Base-by-base conservation (phyloP, 2,113 vertebrate genomes). In the Caretta caretta region DNA sequence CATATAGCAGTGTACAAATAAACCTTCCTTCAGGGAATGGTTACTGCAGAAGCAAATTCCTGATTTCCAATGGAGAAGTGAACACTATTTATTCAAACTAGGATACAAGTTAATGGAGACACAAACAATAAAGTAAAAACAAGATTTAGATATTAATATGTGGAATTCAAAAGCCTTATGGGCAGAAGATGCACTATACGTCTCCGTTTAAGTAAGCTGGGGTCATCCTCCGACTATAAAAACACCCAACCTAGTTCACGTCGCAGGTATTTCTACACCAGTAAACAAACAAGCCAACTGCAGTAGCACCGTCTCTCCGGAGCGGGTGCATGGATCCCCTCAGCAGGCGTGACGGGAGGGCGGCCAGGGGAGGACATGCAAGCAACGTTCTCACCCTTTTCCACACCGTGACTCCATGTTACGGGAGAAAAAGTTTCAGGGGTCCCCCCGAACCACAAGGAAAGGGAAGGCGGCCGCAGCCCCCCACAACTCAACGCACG, bases 211-310 rank as follows among this genome's bases (percentile, higher is more conserved):
- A 59, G 20, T 38, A 56, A 79, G 65, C 65, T 19, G 35, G 17
- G 62, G 31, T 19, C 4, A 84, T 38, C 13, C 69, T 29, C 38
- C 42, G 53, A 38, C 48, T 35, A 38, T 51, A 38, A 46, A 51
- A 38, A 62, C 57, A 35, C n/a, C 11, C 22, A 48, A 49, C 59
- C 65, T 51, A 31, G 49, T 38, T 49, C 17, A 83, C 51, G 49
- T 19, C 35, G 29, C 31, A 72, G 29, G 38, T 27, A 46, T 38
- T 59, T 25, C 31, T 50, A 42, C 25, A 25, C 19, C 54, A 27
- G 90, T 92, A 92, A 92, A 92, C 85, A 92, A 87, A 27, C 16
- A n/a, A n/a, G 62, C 54, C 31, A 53, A 29, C 62, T 83, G 54
- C 80, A 53, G 62, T 81, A 65, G 86, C 56, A 83, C 38, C 69